These are phyloP conservation scores for Gracilinanus agilis DNA, from an alignment of 2,113 vertebrate species.

Conservation along the genomic window DNA sequence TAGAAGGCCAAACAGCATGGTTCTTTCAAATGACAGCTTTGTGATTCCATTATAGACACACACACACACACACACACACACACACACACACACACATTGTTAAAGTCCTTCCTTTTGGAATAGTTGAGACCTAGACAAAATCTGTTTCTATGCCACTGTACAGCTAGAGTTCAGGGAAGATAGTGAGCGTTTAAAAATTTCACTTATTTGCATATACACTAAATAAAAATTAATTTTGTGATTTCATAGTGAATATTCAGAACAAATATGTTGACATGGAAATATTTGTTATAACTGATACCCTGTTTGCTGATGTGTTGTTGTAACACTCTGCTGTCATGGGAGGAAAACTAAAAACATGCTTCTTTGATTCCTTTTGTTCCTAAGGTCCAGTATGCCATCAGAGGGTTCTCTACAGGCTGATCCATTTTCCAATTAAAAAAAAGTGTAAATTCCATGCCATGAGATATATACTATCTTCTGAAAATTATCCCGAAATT, in stretches of 20 bases:
- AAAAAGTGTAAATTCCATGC: not conserved
- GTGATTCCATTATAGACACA: not conserved
- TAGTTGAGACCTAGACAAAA: conserved; percentile 21
- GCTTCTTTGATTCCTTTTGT: not conserved
- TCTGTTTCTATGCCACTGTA: conserved; percentile 30
- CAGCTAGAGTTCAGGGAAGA: conserved; percentile 41
- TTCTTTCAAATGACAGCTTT: conserved; percentile 47
- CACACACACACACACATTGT: conserved; percentile 26
- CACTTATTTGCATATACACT: conserved; percentile 46
- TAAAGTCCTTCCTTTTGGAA: conserved; percentile 54
- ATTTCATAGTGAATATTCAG: conserved; percentile 9
- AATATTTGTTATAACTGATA: not conserved
- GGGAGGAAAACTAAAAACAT: not conserved
- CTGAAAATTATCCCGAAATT: conserved; percentile 19
- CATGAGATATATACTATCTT: not conserved
- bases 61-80: conserved; percentile 34
- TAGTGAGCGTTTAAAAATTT: conserved; percentile 48
- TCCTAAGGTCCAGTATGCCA: not conserved
- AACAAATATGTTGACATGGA: not conserved
- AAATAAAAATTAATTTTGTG: conserved; percentile 17
- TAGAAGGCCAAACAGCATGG: conserved; percentile 60
- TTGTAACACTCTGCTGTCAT: not conserved
- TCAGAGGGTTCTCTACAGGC: not conserved
- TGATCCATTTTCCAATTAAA: not conserved
- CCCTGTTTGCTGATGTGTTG: not conserved